Conservation (phyloP, 2,797 vertebrate genomes). For the Sebastes alutus region DNA sequence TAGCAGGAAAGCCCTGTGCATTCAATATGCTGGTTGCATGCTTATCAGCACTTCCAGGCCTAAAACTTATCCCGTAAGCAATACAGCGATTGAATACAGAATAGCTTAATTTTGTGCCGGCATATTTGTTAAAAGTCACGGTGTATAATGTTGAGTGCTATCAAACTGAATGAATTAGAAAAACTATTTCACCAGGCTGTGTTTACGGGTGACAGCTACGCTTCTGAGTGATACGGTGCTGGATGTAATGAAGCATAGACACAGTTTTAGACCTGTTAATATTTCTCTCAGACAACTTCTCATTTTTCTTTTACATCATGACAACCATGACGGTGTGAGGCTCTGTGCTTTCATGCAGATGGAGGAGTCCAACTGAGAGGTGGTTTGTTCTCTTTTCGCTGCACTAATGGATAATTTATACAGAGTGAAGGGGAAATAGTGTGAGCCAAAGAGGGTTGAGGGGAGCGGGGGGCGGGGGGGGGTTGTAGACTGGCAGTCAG, state of each 20-base stretch:
- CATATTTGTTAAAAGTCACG: slow-evolving; percentile 51
- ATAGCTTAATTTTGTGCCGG: slow-evolving; percentile 40
- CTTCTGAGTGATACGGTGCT: slow-evolving; percentile 19
- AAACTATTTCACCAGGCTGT: slow-evolving; percentile 28
- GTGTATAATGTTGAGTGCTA: slow-evolving; percentile 41
- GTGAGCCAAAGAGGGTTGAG: slow-evolving; percentile 42
- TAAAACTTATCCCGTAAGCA: slow-evolving; percentile 61
- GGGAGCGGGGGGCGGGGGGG: rapidly evolving
- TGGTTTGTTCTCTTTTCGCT: slow-evolving; percentile 34
- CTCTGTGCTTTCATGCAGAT: slow-evolving; percentile 18
- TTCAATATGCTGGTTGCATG: slow-evolving; percentile 59
- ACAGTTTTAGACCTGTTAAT: slow-evolving; percentile 23
- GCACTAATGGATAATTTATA: slow-evolving; percentile 53
- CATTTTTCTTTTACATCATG: slow-evolving; percentile 13
- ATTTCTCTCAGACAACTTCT: slow-evolving; percentile 11
- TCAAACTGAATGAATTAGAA: slow-evolving; percentile 49
- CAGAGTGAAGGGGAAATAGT: slow-evolving; percentile 40
- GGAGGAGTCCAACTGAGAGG: slow-evolving; percentile 8
- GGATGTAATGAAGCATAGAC: slow-evolving; percentile 15
- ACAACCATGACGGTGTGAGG: slow-evolving; percentile 15
- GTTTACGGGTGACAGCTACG: slow-evolving; percentile 36
- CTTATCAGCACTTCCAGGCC: slow-evolving; percentile 67
- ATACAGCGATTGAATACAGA: slow-evolving; percentile 67
- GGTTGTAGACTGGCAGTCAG: slow-evolving; percentile 34
- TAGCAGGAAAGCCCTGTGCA: slow-evolving; percentile 49